Percentiles rank a stretch among this genome's conserved stretches.
Conservation (phyloP, 2,797 vertebrate genomes). For the Intellagama lesueurii region DNA sequence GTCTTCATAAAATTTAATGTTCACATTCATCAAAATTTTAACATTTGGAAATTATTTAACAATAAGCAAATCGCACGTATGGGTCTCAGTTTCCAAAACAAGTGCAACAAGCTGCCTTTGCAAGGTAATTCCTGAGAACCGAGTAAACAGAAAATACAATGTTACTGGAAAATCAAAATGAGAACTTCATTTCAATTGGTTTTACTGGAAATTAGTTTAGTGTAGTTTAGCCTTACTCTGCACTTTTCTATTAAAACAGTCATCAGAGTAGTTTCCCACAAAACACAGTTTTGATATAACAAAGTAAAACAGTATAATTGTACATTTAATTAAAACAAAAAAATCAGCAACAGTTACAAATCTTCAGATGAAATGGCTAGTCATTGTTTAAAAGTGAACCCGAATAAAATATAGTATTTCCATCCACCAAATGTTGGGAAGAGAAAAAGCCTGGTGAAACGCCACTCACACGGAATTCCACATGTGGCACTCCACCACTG, state of each 20-base stretch:
- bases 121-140: slow-evolving; percentile 55
- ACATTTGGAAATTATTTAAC: slow-evolving; percentile 73
- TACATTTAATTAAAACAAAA: not conserved
- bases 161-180: slow-evolving; percentile 18
- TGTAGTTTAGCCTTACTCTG: not conserved
- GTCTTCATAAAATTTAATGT: slow-evolving; percentile 74
- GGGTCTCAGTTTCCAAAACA: slow-evolving; percentile 62
- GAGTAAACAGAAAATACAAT: slow-evolving; percentile 23
- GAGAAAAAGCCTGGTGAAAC: not conserved
- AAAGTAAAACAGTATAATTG: not conserved
- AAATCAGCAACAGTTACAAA: no score
- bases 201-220: slow-evolving; percentile 14
- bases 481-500: not conserved
- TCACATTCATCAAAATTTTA: slow-evolving; percentile 72
- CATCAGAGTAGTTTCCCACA: not conserved
- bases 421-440: not conserved
- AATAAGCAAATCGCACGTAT: slow-evolving; percentile 63
- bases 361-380: no score
- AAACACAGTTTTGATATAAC: not conserved
- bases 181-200: slow-evolving; percentile 55
- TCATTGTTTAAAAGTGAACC: no score
- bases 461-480: not conserved
- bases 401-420: no score
- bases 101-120: slow-evolving; percentile 51
- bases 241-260: not conserved